phyloP scores from a whole-genome alignment of 92 coral and sea anemone species.

The Phymanthus crucifer region DNA sequence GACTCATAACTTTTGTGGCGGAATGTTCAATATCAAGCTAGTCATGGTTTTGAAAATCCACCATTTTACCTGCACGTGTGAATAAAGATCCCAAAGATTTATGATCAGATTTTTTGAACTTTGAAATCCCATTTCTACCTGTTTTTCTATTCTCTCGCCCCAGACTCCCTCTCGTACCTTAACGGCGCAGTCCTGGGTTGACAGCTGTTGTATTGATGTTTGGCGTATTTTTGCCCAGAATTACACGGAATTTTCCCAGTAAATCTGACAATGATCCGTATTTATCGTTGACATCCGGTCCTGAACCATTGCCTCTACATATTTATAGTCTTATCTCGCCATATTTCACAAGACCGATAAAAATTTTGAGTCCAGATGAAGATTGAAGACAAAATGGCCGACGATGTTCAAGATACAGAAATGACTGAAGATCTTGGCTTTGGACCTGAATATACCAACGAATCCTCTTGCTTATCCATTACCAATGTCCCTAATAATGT shows the following conservation, averaged over 20 bases:
- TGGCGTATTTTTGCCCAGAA: neutral
- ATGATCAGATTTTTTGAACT: too few species aligned
- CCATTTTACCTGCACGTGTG: too few species aligned
- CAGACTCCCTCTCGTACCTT: neutral
- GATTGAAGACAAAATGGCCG: slow-evolving; percentile 25
- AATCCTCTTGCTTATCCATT: slow-evolving; percentile 71
- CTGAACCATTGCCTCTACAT: neutral
- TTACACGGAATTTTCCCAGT: neutral
- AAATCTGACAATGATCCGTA: neutral
- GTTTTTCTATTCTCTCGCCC: neutral
- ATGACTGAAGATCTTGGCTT: slow-evolving; percentile 20
- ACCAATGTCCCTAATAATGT: slow-evolving; percentile 84
- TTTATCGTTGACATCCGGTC: neutral
- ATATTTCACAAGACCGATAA: neutral
- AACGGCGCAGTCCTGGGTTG: neutral
- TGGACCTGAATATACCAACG: neutral
- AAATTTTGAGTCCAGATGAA: slow-evolving; percentile 16
- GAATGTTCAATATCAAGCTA: too few species aligned
- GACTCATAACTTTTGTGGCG: too few species aligned
- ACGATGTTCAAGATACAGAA: slow-evolving; percentile 16
- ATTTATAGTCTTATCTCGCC: neutral
- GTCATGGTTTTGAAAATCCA: too few species aligned
- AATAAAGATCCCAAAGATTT: too few species aligned
- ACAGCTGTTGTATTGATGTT: neutral
- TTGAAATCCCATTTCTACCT: neutral